Evolutionary conservation across 92 coral and sea anemone species (phyloP), one percentile per base, ranked within the genome.

Genomic region (Plumapathes pennacea): DNA sequence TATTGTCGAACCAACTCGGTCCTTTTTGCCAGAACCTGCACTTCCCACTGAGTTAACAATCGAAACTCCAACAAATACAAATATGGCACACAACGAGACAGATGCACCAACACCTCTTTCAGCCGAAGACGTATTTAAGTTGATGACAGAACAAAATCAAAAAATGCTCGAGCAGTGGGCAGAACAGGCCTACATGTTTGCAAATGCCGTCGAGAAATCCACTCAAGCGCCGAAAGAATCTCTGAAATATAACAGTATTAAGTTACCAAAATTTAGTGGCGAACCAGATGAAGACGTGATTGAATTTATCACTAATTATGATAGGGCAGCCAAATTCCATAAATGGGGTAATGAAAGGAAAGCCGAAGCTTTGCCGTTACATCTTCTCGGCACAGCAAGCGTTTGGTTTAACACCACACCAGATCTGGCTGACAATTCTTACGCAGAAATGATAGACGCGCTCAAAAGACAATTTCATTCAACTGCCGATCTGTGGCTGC

Each of bases 261-360:
- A 23, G 11, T 39, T 58, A 51, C 64, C 51, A 20, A 39, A 14
- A 25, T 58, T 58, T n/a, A 39, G 64, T 10, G 51, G 51, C 29
- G 25, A 26, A 10, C 40, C 37, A 9, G 24, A 36, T 14, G 63
- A 34, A 25, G 63, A 56, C 63, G 48, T 56, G 0, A 38, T 37
- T 25, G 9, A 23, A 2, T 56, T 38, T 56, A 56, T 56, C 17
- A 37, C 48, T 13, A 38, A 56, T 37, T 56, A 32, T 19, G 27
- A 56, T 14, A 22, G 63, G 40, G 40, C 40, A 10, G 21, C 63
- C 4, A 48, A 31, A 23, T 45, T 56, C 4, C 48, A 56, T n/a
- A 56, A 56, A 2, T 56, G 63, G 63, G 0, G 46, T 17, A 48
- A 21, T 15, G 1, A 30, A 23, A 36, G 12, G 7, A 56, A 56